These are phyloP conservation scores for Saturnia pavonia DNA, from an alignment of 2,888 invertebrate species.

Conservation along the genomic window DNA sequence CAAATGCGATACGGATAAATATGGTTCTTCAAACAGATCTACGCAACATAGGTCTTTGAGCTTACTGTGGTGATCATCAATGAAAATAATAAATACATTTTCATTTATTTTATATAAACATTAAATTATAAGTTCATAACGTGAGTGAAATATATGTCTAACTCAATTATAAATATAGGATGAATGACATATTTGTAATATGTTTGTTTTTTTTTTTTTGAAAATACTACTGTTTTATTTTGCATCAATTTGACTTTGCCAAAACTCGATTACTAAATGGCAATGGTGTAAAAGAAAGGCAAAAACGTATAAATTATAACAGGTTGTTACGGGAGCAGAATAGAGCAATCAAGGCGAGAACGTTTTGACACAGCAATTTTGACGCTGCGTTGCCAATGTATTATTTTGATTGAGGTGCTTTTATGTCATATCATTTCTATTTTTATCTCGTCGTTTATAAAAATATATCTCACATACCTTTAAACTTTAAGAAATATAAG, in stretches of 20 bases:
- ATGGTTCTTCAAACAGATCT: no score
- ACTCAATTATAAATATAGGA: neutral
- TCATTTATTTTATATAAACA: no score
- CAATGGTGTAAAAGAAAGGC: neutral
- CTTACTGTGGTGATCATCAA: no score
- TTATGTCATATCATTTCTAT: constrained; percentile 67
- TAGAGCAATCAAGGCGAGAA: constrained; percentile 76
- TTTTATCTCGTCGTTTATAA: neutral
- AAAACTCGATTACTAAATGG: neutral
- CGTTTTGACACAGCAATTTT: constrained; percentile 79
- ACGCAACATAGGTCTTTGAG: no score
- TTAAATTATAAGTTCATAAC: no score
- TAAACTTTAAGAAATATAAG: no score
- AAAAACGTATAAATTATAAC: constrained; percentile 2
- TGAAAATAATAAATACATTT: no score
- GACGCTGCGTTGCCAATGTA: constrained; percentile 66
- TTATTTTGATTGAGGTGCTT: constrained; percentile 77
- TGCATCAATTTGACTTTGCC: neutral
- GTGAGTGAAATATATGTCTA: no score
- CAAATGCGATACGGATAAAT: no score
- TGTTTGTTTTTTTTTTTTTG: constrained; percentile 30
- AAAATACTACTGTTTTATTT: constrained; percentile 27
- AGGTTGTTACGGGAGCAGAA: constrained; percentile 61
- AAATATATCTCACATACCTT: no score
- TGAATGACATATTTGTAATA: no score